A percentile compares a stretch with the other conserved stretches of the same genome.
Evolutionary conservation across 2,113 vertebrate species (phyloP).

Genomic region (Nipponia nippon): DNA sequence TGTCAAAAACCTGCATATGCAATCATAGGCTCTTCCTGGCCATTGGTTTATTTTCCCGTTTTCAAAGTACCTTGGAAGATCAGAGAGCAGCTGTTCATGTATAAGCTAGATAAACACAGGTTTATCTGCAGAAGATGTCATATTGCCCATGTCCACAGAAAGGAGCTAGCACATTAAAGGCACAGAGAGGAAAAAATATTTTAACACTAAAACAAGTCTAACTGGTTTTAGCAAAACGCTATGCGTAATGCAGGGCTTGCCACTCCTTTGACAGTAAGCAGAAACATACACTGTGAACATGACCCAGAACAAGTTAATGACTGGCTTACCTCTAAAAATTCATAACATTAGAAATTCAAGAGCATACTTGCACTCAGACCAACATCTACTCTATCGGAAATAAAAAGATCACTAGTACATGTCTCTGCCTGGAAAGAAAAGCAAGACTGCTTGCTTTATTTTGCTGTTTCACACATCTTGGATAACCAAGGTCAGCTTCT

Average conservation of each 20-base stretch:
- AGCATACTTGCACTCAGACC: neutral
- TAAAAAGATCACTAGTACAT: neutral
- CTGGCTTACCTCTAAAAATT: neutral
- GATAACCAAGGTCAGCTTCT: neutral
- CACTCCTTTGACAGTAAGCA: constrained; percentile 3
- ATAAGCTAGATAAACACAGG: neutral
- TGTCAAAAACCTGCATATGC: neutral
- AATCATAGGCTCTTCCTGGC: neutral
- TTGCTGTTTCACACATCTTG: neutral
- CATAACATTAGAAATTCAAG: neutral
- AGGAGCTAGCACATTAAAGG: neutral
- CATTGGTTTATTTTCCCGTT: neutral
- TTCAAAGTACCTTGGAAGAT: neutral
- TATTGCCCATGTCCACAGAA: neutral
- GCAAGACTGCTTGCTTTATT: neutral
- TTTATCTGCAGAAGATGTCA: neutral
- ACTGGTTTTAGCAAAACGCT: constrained; percentile 7
- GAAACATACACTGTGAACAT: neutral
- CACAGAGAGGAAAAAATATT: neutral
- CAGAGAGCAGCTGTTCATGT: neutral
- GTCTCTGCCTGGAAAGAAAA: neutral
- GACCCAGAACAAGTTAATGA: constrained; percentile 16
- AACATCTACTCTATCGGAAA: neutral
- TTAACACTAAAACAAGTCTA: neutral
- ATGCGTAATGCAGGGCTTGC: neutral